Evolutionary conservation across 2,888 invertebrate species (phyloP).

Genomic region (Luffia ferchaultella): DNA sequence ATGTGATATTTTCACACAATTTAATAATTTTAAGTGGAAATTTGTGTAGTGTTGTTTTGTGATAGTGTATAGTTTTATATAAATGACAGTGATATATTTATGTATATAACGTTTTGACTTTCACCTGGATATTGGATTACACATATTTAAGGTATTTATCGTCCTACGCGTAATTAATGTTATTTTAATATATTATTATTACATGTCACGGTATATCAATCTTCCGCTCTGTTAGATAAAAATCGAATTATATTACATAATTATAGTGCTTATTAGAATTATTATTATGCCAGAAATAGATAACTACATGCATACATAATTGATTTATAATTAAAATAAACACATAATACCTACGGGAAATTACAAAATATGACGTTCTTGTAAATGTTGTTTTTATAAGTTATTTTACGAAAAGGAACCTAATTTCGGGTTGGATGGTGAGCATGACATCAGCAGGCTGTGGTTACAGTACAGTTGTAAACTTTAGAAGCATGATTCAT

Average conservation of each 20-base stretch:
- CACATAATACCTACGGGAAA: too few relatives aligned
- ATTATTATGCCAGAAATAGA: too few relatives aligned
- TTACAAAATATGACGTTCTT: too few relatives aligned
- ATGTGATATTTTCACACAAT: conserved; percentile 60
- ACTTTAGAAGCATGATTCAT: conserved; percentile 47
- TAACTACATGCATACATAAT: too few relatives aligned
- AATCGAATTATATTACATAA: too few relatives aligned
- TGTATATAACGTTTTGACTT: conserved; percentile 55
- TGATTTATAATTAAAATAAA: too few relatives aligned
- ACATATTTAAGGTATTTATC: conserved; percentile 59
- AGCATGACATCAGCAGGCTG: conserved; percentile 56
- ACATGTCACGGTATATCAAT: too few relatives aligned
- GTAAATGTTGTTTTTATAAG: too few relatives aligned
- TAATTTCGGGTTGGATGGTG: conserved; percentile 18
- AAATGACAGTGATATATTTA: conserved; percentile 55
- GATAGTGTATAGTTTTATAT: conserved; percentile 54
- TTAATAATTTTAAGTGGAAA: conserved; percentile 55
- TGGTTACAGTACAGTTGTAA: conserved; percentile 39
- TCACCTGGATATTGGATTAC: conserved; percentile 65
- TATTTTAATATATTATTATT: too few relatives aligned
- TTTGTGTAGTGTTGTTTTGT: conserved; percentile 59
- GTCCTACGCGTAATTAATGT: conserved; percentile 44
- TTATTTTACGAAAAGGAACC: too few relatives aligned
- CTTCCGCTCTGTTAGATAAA: too few relatives aligned
- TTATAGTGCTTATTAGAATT: too few relatives aligned